Evolutionary conservation across 2,888 invertebrate genomes (phyloP).

Genomic region (Drosophila quinaria): DNA sequence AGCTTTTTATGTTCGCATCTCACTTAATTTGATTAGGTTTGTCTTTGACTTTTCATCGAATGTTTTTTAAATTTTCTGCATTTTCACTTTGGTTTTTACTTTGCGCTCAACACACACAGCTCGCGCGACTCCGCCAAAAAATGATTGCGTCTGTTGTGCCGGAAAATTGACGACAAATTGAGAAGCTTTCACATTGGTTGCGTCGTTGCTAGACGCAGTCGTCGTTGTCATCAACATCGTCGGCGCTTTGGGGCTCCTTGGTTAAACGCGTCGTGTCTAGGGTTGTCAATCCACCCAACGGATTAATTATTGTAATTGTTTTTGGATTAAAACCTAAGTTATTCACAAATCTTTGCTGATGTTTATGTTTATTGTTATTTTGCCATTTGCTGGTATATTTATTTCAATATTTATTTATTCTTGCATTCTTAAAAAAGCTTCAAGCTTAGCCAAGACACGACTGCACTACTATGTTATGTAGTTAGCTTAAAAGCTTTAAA

Average conservation of each 20-base stretch:
- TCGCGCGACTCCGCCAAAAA: constrained; percentile 65
- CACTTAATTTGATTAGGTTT: constrained; percentile 41
- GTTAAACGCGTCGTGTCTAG: constrained; percentile 23
- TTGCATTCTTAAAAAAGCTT: constrained; percentile 3
- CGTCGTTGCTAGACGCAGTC: constrained; percentile 62
- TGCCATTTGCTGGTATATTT: neutral
- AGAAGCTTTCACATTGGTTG: constrained; percentile 70
- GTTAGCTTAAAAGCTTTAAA: constrained; percentile 26
- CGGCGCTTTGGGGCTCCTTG: constrained; percentile 47
- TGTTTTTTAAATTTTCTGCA: constrained; percentile 16
- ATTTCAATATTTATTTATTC: neutral
- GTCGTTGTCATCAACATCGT: constrained; percentile 27
- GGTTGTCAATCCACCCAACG: constrained; percentile 39
- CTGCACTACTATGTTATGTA: neutral
- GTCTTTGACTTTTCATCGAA: constrained; percentile 32
- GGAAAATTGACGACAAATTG: constrained; percentile 84
- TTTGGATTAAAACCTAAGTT: neutral
- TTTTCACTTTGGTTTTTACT: constrained; percentile 40
- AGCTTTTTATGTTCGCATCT: neutral
- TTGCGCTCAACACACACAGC: constrained; percentile 43
- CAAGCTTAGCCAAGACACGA: constrained; percentile 33
- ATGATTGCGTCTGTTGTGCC: constrained; percentile 84
- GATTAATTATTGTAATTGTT: neutral
- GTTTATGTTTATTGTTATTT: too few relatives aligned
- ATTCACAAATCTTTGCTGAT: neutral